phyloP scores from a whole-genome alignment of 1,140 invertebrate genomes.

The Drosophila pseudoananassae region DNA sequence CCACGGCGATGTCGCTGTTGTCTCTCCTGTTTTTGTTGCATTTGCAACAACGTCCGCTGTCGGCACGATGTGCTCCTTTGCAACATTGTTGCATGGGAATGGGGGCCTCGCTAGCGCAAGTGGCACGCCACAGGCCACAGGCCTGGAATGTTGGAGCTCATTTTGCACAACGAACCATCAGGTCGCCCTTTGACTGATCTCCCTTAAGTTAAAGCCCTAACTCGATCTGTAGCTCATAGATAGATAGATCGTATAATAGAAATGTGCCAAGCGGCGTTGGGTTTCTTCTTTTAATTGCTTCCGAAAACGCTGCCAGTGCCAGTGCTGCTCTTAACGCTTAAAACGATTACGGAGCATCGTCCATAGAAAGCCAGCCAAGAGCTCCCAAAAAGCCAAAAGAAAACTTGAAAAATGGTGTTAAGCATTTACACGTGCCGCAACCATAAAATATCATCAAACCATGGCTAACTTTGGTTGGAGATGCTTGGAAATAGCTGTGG shows the following conservation, averaged over 20 bases:
- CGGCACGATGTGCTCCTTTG: conserved; percentile 59
- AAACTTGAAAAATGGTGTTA: conserved; percentile 72
- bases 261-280: background rate
- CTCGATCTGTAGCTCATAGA: no score
- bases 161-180: conserved; percentile 29
- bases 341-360: conserved; percentile 65
- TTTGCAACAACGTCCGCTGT: conserved; percentile 38
- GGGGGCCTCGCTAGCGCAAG: conserved; percentile 1
- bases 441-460: conserved; percentile 41
- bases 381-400: conserved; percentile 35
- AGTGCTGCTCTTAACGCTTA: conserved; percentile 48
- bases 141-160: conserved; percentile 29
- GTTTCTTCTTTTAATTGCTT: conserved; percentile 65
- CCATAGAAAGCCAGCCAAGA: conserved; percentile 72
- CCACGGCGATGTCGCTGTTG: conserved; percentile 46
- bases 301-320: conserved; percentile 30
- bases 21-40: conserved; percentile 34
- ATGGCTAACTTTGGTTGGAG: conserved; percentile 32
- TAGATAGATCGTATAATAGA: no score
- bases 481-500: conserved; percentile 39
- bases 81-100: conserved; percentile 80
- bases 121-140: conserved; percentile 7
- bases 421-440: conserved; percentile 77
- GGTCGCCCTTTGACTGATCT: conserved; percentile 63
- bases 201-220: conserved; percentile 25